A percentile compares a stretch with the other conserved stretches of the same genome.
Conservation (phyloP, 2,113 vertebrate genomes). For the Ifrita kowaldi region DNA sequence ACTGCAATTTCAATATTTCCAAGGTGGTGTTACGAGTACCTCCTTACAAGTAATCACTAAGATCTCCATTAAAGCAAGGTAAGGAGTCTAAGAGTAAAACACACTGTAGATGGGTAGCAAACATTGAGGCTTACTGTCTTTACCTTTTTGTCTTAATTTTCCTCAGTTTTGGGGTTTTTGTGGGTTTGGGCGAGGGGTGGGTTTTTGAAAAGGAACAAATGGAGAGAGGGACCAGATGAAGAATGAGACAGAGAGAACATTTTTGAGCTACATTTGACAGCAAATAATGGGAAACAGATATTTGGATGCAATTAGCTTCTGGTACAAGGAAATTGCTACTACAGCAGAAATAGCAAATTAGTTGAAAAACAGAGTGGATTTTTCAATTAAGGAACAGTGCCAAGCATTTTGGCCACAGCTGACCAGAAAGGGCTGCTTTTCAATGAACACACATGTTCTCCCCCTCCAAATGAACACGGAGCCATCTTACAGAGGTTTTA, state of each 20-base stretch:
- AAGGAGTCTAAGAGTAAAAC: background rate
- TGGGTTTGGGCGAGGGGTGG: rapidly evolving
- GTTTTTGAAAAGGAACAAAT: background rate
- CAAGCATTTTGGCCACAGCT: background rate
- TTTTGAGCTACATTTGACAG: background rate
- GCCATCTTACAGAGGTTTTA: background rate
- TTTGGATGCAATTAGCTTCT: background rate
- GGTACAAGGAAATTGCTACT: background rate
- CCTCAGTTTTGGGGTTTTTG: background rate
- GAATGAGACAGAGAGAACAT: background rate
- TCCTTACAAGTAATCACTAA: background rate
- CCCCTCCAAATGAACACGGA: background rate
- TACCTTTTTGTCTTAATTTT: background rate
- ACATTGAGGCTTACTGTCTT: background rate
- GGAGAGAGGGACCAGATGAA: background rate
- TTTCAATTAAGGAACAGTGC: background rate
- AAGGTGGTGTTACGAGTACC: background rate
- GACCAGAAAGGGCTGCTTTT: background rate
- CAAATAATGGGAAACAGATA: background rate
- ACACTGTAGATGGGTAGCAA: background rate
- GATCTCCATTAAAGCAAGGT: background rate
- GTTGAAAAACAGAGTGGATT: background rate
- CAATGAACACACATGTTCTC: background rate
- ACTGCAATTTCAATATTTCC: background rate
- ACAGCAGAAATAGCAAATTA: background rate